Evolutionary conservation across 2,888 invertebrate genomes (phyloP).

Genomic region (Drosophila quasianomalipes): DNA sequence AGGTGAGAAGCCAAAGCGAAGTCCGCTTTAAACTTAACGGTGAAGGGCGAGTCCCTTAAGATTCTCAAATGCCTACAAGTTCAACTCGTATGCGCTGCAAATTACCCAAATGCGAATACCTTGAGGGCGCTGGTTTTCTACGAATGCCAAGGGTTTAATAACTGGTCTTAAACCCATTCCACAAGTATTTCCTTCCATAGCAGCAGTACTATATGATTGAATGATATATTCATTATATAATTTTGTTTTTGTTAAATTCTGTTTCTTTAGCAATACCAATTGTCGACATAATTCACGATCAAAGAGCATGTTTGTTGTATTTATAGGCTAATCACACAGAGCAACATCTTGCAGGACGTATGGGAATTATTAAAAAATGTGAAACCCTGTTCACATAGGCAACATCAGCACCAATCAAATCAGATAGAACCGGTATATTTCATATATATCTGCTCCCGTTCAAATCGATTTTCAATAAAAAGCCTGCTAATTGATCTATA

Average conservation of each 20-base stretch:
- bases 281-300: not conserved
- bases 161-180: not conserved
- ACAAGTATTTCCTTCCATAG: not conserved
- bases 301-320: not conserved
- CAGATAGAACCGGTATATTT: not conserved
- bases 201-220: not conserved
- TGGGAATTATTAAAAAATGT: not conserved
- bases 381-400: not conserved
- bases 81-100: not conserved
- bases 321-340: not conserved
- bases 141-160: not conserved
- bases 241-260: not conserved
- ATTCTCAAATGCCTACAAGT: not conserved
- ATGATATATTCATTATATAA: not conserved
- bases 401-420: not conserved
- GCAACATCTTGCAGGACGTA: not conserved
- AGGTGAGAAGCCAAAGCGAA: slow-evolving; percentile 36
- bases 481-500: not conserved
- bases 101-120: not conserved
- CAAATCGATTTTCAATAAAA: not conserved
- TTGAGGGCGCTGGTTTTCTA: not conserved
- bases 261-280: not conserved
- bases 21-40: slow-evolving; percentile 24
- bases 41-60: slow-evolving; percentile 18
- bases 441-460: not conserved